These are phyloP conservation scores for Hipposideros larvatus DNA, from an alignment of 2,797 vertebrate species.

Conservation along the genomic window DNA sequence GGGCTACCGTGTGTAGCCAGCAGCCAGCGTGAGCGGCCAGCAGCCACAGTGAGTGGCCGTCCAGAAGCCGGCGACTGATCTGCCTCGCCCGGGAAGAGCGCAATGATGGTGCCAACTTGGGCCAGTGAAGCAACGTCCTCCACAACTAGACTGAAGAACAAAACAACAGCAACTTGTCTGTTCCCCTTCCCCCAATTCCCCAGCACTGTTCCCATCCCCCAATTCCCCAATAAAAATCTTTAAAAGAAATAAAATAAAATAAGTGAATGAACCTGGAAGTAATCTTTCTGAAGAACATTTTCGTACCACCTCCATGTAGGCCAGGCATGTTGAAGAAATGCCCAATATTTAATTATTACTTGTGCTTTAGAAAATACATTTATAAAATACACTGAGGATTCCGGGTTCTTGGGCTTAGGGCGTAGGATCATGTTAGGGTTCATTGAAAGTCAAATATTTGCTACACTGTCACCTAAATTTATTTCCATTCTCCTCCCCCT, in stretches of 20 bases:
- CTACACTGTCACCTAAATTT: not conserved
- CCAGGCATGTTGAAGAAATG: not conserved
- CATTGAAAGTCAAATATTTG: not conserved
- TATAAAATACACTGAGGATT: not conserved
- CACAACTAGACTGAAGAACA: too few species aligned
- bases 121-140: too few species aligned
- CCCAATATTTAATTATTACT: not conserved
- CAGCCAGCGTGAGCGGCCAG: too few species aligned
- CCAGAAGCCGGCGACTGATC: too few species aligned
- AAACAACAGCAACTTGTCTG: too few species aligned
- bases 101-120: too few species aligned
- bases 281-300: not conserved
- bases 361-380: not conserved
- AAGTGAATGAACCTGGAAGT: not conserved
- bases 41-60: too few species aligned
- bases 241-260: not conserved
- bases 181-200: too few species aligned
- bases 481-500: not conserved
- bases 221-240: too few species aligned
- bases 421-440: not conserved
- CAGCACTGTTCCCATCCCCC: too few species aligned
- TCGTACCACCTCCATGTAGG: not conserved
- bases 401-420: not conserved
- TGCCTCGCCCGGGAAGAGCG: too few species aligned
- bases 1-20: too few species aligned